These are phyloP conservation scores for Pachliopta kotzebuea DNA, from an alignment of 2,888 invertebrate species.

Conservation along the genomic window DNA sequence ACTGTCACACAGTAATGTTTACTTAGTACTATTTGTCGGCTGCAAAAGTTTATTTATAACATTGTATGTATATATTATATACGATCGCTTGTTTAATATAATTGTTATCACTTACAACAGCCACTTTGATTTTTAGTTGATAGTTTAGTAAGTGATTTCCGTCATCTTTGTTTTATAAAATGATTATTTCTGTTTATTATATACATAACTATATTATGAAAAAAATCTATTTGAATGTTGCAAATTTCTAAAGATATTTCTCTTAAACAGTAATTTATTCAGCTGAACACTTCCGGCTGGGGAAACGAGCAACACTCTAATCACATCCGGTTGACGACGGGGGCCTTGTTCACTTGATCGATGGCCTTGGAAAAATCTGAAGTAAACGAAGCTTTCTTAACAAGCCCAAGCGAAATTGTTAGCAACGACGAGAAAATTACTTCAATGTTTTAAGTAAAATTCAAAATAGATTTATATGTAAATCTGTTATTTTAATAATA, in stretches of 20 bases:
- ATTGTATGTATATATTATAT: no score
- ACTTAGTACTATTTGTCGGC: no score
- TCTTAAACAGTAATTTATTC: slow-evolving; percentile 1
- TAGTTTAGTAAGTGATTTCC: no score
- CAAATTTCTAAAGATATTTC: background rate
- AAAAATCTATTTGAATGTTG: background rate
- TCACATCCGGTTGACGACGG: slow-evolving; percentile 2
- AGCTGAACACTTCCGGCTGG: background rate
- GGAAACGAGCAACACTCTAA: slow-evolving; percentile 7
- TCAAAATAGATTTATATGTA: background rate
- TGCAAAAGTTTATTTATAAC: no score
- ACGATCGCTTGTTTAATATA: no score
- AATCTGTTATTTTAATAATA: no score
- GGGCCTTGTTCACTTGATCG: slow-evolving; percentile 13
- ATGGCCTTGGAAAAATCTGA: slow-evolving; percentile 8
- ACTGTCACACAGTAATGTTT: no score
- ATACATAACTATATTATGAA: no score
- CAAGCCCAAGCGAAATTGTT: background rate
- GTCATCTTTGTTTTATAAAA: no score
- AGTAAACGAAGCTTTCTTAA: slow-evolving; percentile 2
- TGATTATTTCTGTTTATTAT: no score
- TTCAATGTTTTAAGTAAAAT: background rate
- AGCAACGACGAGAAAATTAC: background rate
- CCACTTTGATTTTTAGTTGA: no score
- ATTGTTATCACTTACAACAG: no score